Evolutionary conservation across 2,797 vertebrate genomes (phyloP).

Genomic region (Apogon talboti): DNA sequence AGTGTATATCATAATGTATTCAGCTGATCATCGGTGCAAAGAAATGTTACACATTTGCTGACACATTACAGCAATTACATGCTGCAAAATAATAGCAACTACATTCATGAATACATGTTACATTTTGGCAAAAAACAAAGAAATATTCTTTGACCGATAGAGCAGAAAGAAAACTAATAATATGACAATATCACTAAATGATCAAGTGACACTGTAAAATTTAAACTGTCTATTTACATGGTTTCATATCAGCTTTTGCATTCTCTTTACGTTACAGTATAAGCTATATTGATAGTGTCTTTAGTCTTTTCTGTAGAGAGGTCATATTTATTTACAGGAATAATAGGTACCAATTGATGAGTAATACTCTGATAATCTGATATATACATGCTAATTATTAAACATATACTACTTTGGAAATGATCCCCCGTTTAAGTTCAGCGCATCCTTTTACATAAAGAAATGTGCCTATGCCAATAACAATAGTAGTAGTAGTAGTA

Average conservation of each 20-base stretch:
- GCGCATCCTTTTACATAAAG: conserved; percentile 28
- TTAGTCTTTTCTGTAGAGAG: conserved; percentile 84
- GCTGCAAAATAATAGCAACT: conserved; percentile 72
- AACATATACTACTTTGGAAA: conserved; percentile 76
- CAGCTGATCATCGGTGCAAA: conserved; percentile 54
- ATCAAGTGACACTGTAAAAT: conserved; percentile 82
- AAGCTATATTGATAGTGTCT: conserved; percentile 90
- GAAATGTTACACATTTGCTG: conserved; percentile 52
- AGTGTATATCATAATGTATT: conserved; percentile 33
- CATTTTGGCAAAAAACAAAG: conserved; percentile 68
- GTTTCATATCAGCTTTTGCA: conserved; percentile 84
- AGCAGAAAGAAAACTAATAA: conserved; percentile 70
- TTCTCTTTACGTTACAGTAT: conserved; percentile 88
- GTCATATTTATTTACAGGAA: conserved; percentile 92
- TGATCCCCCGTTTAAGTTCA: conserved; percentile 43
- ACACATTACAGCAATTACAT: conserved; percentile 58
- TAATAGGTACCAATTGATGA: conserved; percentile 81
- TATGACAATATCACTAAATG: conserved; percentile 69
- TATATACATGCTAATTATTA: conserved; percentile 87
- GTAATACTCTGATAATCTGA: conserved; percentile 79
- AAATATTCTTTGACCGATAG: conserved; percentile 59
- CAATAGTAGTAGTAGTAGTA: conserved; percentile 24
- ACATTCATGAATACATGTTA: conserved; percentile 78
- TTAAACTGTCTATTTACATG: conserved; percentile 90
- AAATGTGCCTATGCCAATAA: conserved; percentile 51